Base-by-base conservation (phyloP, 2,888 invertebrate species). In the Zygothrica quintamaculata region DNA sequence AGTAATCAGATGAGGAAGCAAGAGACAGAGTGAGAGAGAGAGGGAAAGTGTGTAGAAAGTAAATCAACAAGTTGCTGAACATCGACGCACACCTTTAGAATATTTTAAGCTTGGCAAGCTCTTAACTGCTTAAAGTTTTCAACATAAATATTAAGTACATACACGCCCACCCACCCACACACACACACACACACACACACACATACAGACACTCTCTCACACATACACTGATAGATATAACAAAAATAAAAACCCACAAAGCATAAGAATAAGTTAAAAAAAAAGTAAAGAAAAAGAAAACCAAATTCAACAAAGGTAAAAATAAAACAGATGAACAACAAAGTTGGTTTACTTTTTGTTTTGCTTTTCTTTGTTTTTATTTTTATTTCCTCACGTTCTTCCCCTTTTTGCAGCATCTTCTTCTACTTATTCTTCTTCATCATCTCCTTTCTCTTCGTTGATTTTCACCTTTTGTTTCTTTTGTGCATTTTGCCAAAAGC, bases 101-200 rank as follows among this genome's bases (percentile, higher is more conserved):
- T 80, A 80, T 80, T 82, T 80, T 82, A 82, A 85, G 85, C 82
- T 60, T 64, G 65, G 61, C 60, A 76, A 84, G 82, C 74, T 85
- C 82, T 79, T 74, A 79, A 85, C 82, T 79, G 80, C 85, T 85
- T 80, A 79, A 80, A 80, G 80, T 80, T 80, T 80, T 80, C 79
- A 80, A 79, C 80, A 79, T 76, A 82, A 85, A 80, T 82, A 80
- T 85, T 71, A 82, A 79, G 80, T 85, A 82, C 78, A 80, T 82
- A 76, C 67, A 46, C 40, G 34, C 44, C 26, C 26, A 4, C 26
- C 26, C 26, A 4, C 26, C 26, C 26, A 26, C 26, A 26, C 3
- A 29, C 5, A 29, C 5, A 29, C 29, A 29, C 29, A 29, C 29
- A 2, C n/a, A 1, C 29, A 29, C 29, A 7, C 29, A 29, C 9